Evolutionary conservation across 2,888 invertebrate species (phyloP).

Genomic region (Rambutsinella grinnellia): DNA sequence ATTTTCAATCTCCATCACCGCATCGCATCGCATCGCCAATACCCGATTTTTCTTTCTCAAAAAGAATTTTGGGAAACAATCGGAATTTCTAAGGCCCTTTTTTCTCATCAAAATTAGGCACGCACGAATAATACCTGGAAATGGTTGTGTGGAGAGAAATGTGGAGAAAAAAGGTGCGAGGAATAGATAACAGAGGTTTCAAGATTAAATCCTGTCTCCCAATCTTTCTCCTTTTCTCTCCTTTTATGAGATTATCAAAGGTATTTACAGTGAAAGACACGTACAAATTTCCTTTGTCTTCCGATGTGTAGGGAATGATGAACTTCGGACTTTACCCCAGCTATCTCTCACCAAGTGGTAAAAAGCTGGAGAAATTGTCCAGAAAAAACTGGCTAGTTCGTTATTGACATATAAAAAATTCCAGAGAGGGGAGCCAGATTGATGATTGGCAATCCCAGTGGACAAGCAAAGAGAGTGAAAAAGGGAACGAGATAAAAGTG

Average conservation of each 20-base stretch:
- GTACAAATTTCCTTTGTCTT: too few species aligned
- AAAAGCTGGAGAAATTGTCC: too few species aligned
- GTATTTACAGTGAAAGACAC: conserved; percentile 17
- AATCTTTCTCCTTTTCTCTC: neutral
- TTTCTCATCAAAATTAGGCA: conserved; percentile 34
- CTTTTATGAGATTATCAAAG: conserved; percentile 23
- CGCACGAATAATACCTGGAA: conserved; percentile 25
- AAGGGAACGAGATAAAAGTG: neutral
- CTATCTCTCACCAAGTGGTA: too few species aligned
- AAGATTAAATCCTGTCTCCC: conserved; percentile 35
- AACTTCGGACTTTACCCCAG: too few species aligned
- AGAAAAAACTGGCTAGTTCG: too few species aligned
- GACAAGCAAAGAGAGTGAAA: neutral
- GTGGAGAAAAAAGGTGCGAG: neutral
- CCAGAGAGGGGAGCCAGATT: conserved; percentile 9
- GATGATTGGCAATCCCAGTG: conserved; percentile 34
- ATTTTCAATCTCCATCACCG: too few species aligned
- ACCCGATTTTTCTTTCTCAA: too few species aligned
- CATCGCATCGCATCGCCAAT: too few species aligned
- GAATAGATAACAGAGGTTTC: conserved; percentile 10
- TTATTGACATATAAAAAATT: neutral
- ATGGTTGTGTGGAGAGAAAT: neutral
- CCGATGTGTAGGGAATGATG: too few species aligned
- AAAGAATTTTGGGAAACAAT: too few species aligned
- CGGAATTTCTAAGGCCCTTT: too few species aligned